Evolutionary conservation across 1,140 invertebrate genomes (phyloP), one percentile per base, ranked within the genome.

Genomic region (Heterodera schachtii): DNA sequence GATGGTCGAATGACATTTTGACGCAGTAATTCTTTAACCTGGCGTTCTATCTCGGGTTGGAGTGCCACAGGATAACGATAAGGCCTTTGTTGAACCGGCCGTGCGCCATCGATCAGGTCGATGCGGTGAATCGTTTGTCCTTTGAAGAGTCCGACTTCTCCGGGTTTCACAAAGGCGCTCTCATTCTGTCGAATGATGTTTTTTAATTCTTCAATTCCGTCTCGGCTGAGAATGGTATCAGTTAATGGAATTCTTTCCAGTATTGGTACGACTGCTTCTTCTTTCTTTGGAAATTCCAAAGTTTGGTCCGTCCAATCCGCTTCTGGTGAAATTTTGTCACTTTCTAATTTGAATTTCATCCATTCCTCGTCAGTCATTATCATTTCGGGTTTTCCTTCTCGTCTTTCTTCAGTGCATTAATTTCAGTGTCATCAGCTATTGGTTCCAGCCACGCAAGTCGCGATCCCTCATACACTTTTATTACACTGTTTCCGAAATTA

Each of bases 11-110:
- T 84, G 19, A 84, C 78, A 21, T 67, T 64, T 47, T 85, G 60
- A 46, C 31, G n/a, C 2, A 84, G 70, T 83, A 84, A 79, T n/a
- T 84, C 83, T 11, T 84, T 44, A 2, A 80, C 64, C 73, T 84
- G 83, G 76, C 66, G 16, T 44, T 84, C 78, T 0, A 84, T 73
- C 75, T 84, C 83, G 19, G 49, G 46, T 43, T 69, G 71, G 1
- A 83, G 52, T 0, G 84, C 83, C 19, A 52, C 31, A 2, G 83
- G 78, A 41, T 81, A 73, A 6, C 73, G 46, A 19, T 75, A 81
- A 0, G 49, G 81, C n/a, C 82, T n/a, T 43, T 79, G 74, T 13
- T 41, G 57, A 0, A 71, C 11, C 1, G 81, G 44, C 1, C 60
- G 21, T 0, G 76, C 49, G 8, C 76, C 76, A 16, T 46, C 60